Conservation (phyloP, 2,113 vertebrate genomes). For the Peromyscus leucopus region DNA sequence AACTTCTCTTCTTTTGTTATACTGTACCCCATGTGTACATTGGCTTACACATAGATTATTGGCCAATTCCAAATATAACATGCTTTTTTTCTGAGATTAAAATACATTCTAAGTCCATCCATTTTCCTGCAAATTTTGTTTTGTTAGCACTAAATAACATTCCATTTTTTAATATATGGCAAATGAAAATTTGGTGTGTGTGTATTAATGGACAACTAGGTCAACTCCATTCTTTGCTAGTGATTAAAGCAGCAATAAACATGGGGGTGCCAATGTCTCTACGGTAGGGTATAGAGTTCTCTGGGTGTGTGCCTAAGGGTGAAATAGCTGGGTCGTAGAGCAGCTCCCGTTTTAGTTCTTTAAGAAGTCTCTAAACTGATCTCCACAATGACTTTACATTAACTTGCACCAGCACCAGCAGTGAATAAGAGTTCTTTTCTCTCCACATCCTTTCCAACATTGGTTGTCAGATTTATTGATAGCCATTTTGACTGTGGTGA, state of each 20-base stretch:
- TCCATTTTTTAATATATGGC: not conserved
- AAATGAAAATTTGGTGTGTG: not conserved
- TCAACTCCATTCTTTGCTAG: not conserved
- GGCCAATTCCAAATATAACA: not conserved
- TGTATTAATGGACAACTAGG: not conserved
- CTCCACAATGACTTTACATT: not conserved
- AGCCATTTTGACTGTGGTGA: not conserved
- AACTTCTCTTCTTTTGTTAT: not conserved
- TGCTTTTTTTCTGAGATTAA: not conserved
- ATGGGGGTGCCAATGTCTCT: not conserved
- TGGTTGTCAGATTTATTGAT: not conserved
- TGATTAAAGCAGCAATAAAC: not conserved
- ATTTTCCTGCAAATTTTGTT: not conserved
- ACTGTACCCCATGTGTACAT: not conserved
- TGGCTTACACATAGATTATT: not conserved
- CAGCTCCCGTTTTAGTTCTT: not conserved
- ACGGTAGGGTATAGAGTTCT: not conserved
- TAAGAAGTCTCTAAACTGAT: not conserved
- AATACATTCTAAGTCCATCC: not conserved
- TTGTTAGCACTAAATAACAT: not conserved
- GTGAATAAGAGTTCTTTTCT: not conserved
- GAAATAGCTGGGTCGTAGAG: not conserved
- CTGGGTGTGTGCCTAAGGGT: not conserved
- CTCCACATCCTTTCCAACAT: not conserved
- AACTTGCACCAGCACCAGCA: not conserved